These are phyloP conservation scores for Onychostruthus taczanowskii DNA, from an alignment of 2,113 vertebrate species.

Conservation along the genomic window DNA sequence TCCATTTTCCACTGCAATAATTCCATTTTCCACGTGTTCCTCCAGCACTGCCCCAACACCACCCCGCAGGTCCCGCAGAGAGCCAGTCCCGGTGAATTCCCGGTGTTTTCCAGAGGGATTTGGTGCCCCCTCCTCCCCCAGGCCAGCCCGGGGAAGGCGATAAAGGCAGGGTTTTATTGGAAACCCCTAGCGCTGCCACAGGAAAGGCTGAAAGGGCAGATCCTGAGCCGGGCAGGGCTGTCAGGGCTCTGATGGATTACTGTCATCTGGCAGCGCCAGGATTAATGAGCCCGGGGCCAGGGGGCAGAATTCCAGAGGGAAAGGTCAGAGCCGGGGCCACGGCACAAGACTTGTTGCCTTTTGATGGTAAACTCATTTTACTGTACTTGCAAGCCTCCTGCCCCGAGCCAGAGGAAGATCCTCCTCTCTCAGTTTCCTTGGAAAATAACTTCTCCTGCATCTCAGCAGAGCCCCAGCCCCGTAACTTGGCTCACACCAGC, in stretches of 20 bases:
- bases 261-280: conserved; percentile 79
- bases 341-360: conserved; percentile 75
- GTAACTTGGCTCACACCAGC: rapidly evolving
- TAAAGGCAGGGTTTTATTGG: conserved; percentile 58
- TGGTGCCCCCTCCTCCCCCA: conserved; percentile 20
- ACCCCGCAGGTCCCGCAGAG: background rate
- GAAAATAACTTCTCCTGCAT: background rate
- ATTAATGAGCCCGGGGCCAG: conserved; percentile 82
- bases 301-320: conserved; percentile 82
- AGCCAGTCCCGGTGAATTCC: rapidly evolving
- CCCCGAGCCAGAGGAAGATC: background rate
- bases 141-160: background rate
- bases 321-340: conserved; percentile 74
- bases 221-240: conserved; percentile 64
- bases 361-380: conserved; percentile 73
- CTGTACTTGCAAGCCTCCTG: conserved; percentile 51
- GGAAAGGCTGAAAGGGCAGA: conserved; percentile 70
- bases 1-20: background rate
- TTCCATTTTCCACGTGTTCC: background rate
- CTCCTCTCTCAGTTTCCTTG: background rate
- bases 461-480: background rate
- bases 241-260: conserved; percentile 82
- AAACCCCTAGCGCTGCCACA: conserved; percentile 51
- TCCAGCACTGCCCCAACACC: rapidly evolving
- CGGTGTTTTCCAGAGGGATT: background rate